Percentiles rank a stretch among this genome's conserved stretches.
Evolutionary conservation across 2,888 invertebrate genomes (phyloP).

Genomic region (Emmelina monodactyla): DNA sequence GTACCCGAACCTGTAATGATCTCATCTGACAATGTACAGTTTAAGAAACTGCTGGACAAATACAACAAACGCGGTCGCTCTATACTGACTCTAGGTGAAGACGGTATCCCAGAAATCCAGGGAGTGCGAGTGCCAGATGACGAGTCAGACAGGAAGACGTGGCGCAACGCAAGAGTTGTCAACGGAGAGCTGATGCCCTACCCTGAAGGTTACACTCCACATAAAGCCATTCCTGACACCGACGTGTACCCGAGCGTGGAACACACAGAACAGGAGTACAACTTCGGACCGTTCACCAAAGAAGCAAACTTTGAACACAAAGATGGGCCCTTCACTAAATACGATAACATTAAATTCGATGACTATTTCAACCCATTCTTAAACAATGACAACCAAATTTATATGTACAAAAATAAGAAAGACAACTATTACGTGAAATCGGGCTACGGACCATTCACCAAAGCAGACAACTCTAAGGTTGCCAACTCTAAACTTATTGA

Average conservation of each 20-base stretch:
- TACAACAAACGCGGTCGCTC: constrained; percentile 69
- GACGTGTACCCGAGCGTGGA: constrained; percentile 58
- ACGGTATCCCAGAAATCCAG: constrained; percentile 82
- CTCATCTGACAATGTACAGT: constrained; percentile 70
- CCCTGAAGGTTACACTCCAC: constrained; percentile 72
- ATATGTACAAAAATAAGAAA: constrained; percentile 47
- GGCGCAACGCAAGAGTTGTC: constrained; percentile 89
- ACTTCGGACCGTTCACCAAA: constrained; percentile 68
- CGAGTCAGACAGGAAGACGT: constrained; percentile 81
- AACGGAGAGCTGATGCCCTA: constrained; percentile 83
- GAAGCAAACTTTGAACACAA: constrained; percentile 66
- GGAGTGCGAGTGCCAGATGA: constrained; percentile 86
- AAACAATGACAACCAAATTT: constrained; percentile 38
- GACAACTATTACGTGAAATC: constrained; percentile 48
- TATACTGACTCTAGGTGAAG: constrained; percentile 70
- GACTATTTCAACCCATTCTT: constrained; percentile 42
- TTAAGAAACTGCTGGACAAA: constrained; percentile 60
- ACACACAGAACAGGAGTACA: constrained; percentile 35
- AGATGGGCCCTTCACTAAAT: constrained; percentile 68
- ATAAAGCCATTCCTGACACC: constrained; percentile 66
- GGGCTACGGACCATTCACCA: constrained; percentile 69
- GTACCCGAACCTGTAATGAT: constrained; percentile 76
- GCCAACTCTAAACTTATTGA: constrained; percentile 68
- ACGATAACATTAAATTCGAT: constrained; percentile 61
- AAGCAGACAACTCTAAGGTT: constrained; percentile 67